phyloP scores from a whole-genome alignment of 2,113 vertebrate genomes.

The Columba livia region DNA sequence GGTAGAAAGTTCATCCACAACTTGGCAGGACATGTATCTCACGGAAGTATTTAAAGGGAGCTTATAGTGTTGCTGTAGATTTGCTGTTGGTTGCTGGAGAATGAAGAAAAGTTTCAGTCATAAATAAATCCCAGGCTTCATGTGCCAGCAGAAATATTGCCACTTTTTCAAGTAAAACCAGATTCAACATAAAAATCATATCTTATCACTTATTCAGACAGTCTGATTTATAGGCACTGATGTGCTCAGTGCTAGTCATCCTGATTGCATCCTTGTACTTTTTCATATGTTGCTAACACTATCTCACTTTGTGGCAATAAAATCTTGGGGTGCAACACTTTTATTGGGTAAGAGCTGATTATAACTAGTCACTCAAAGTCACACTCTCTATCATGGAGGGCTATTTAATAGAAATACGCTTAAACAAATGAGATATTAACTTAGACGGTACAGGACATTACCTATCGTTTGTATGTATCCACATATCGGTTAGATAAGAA shows the following conservation, averaged over 20 bases:
- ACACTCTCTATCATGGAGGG: neutral
- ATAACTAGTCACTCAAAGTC: neutral
- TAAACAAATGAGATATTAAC: neutral
- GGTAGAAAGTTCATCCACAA: neutral
- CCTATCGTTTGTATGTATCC: neutral
- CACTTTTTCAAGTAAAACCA: neutral
- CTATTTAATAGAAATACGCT: neutral
- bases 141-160: neutral
- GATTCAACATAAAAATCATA: neutral
- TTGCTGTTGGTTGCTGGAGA: neutral
- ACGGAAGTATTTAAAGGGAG: neutral
- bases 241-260: neutral
- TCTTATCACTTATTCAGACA: neutral
- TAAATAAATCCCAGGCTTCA: neutral
- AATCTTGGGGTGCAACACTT: neutral
- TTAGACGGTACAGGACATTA: neutral
- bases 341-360: neutral
- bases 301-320: neutral
- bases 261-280: neutral
- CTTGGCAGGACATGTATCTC: neutral
- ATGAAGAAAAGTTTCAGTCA: neutral
- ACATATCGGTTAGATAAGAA: neutral
- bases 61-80: neutral
- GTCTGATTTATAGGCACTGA: neutral
- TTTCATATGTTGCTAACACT: neutral